Evolutionary conservation across 2,797 vertebrate genomes (phyloP).

Genomic region (Aeoliscus strigatus): DNA sequence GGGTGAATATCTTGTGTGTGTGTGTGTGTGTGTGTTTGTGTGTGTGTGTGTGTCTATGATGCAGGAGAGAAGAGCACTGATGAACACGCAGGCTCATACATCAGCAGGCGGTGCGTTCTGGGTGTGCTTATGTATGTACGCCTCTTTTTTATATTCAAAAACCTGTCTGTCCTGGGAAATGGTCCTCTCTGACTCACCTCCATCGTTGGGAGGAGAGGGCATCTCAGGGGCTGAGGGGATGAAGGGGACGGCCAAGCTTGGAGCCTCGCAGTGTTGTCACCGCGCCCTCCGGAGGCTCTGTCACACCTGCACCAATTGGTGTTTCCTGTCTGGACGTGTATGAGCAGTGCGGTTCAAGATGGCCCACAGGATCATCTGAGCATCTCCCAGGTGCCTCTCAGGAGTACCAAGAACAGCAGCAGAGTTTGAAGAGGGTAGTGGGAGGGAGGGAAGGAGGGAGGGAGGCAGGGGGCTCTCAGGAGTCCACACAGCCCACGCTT

Average conservation of each 20-base stretch:
- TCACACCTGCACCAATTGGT: conserved; percentile 51
- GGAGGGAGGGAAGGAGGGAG: conserved; percentile 24
- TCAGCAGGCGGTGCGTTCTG: conserved; percentile 6
- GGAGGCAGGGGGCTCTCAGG: conserved; percentile 39
- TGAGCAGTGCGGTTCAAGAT: conserved; percentile 45
- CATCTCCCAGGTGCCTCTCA: conserved; percentile 47
- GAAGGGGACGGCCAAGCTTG: conserved; percentile 60
- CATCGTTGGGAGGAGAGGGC: conserved; percentile 92
- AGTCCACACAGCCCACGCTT: conserved; percentile 49
- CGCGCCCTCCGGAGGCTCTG: conserved; percentile 45
- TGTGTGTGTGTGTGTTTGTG: conserved; percentile 7
- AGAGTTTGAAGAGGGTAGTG: conserved; percentile 18
- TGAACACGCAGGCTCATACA: conserved; percentile 1
- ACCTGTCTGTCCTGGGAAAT: conserved; percentile 9
- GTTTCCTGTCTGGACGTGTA: conserved; percentile 50
- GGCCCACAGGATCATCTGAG: conserved; percentile 67
- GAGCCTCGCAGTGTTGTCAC: conserved; percentile 46
- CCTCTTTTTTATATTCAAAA: not conserved
- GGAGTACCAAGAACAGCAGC: conserved; percentile 45
- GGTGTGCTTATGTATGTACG: not conserved
- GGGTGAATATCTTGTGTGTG: not conserved
- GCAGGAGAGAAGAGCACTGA: conserved; percentile 2
- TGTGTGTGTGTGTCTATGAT: conserved; percentile 6
- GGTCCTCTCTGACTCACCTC: conserved; percentile 78
- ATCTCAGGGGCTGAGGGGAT: conserved; percentile 73